A percentile compares a stretch with the other conserved stretches of the same genome.
Evolutionary conservation across 2,797 vertebrate genomes (phyloP).

Genomic region (Alauda arvensis): DNA sequence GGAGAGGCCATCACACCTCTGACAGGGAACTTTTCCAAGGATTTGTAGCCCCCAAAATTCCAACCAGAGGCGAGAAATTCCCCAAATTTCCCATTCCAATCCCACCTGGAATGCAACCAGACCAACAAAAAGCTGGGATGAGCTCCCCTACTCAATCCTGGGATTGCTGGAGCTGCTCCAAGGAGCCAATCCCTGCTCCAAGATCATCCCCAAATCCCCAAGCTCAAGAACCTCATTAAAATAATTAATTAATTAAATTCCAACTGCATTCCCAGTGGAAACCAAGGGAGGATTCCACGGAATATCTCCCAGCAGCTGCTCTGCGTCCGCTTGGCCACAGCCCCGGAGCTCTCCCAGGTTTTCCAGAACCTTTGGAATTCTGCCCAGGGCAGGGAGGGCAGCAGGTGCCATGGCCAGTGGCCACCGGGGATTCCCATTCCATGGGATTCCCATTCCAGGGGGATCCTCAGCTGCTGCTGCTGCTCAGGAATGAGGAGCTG

Average conservation of each 20-base stretch:
- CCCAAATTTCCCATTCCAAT: neutral
- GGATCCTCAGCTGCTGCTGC: neutral
- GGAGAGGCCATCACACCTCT: neutral
- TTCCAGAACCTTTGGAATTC: neutral
- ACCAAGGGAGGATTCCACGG: neutral
- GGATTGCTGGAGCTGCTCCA: fast-evolving
- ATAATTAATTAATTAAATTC: fast-evolving
- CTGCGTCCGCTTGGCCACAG: neutral
- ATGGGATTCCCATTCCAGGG: neutral
- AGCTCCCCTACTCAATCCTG: neutral
- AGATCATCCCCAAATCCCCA: neutral
- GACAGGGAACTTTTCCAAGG: neutral
- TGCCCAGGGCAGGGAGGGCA: neutral
- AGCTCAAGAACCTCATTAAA: neutral
- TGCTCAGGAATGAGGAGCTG: neutral
- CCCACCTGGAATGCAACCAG: neutral
- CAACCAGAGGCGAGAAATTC: neutral
- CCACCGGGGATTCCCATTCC: neutral
- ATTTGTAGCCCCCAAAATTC: neutral
- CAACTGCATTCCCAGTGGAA: neutral
- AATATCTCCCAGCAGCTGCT: neutral
- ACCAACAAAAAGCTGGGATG: neutral
- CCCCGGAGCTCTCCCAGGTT: neutral
- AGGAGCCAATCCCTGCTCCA: neutral
- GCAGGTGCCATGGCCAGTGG: neutral